A percentile compares a stretch with the other conserved stretches of the same genome.
phyloP scores from a whole-genome alignment of 2,113 vertebrate genomes.

The Nematolebias whitei region DNA sequence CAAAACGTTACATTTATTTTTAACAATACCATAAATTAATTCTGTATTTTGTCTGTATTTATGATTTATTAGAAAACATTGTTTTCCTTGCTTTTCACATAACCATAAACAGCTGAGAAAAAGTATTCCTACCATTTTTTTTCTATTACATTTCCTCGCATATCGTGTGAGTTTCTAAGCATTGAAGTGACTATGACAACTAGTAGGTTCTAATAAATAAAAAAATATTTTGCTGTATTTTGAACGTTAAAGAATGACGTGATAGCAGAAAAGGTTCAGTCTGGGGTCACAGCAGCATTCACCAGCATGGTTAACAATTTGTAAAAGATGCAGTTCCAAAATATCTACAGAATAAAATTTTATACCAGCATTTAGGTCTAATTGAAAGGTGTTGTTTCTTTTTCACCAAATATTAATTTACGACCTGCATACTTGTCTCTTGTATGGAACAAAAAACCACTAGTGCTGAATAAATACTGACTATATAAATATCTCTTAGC shows the following conservation, averaged over 20 bases:
- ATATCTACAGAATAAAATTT: conserved; percentile 37
- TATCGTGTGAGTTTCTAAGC: neutral
- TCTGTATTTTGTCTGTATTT: no score
- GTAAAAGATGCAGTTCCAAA: conserved; percentile 39
- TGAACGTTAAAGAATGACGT: conserved; percentile 10
- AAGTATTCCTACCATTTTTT: neutral
- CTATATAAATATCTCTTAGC: conserved; percentile 57
- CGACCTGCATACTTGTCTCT: conserved; percentile 7
- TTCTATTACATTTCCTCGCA: no score
- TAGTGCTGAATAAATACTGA: conserved; percentile 51
- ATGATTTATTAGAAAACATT: no score
- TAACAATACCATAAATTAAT: no score
- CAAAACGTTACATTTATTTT: no score
- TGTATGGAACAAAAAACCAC: conserved; percentile 49
- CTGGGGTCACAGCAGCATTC: conserved; percentile 38
- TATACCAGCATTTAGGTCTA: conserved; percentile 25
- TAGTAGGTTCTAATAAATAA: neutral
- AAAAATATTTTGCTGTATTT: neutral
- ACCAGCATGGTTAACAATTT: conserved; percentile 30
- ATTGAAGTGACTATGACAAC: neutral
- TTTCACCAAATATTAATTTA: conserved; percentile 4
- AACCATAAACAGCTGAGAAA: no score
- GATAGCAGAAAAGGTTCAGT: conserved; percentile 12
- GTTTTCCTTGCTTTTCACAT: no score
- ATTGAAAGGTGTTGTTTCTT: neutral